Percentiles rank a stretch among this genome's conserved stretches.
These are phyloP conservation scores for Branchellion lobata DNA, from an alignment of 2,888 invertebrate genomes.

Conservation along the genomic window DNA sequence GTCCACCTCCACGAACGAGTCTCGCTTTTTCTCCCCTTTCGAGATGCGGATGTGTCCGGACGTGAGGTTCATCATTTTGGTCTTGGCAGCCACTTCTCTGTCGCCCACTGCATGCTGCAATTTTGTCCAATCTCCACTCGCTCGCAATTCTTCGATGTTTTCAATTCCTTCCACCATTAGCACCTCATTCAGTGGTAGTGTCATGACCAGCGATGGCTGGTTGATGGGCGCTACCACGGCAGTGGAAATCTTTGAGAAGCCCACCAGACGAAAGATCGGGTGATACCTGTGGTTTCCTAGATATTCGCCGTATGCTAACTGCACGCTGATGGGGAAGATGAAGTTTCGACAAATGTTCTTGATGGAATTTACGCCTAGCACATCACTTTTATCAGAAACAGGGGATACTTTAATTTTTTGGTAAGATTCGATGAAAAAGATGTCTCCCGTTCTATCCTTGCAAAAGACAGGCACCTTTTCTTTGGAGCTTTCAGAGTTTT, in stretches of 20 bases:
- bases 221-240: constrained; percentile 59
- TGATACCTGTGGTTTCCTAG: constrained; percentile 54
- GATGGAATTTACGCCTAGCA: constrained; percentile 89
- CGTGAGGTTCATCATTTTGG: background rate
- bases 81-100: background rate
- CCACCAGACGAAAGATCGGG: constrained; percentile 58
- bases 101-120: background rate
- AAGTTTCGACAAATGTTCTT: constrained; percentile 79
- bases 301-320: constrained; percentile 77
- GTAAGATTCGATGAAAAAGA: constrained; percentile 78
- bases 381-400: constrained; percentile 86
- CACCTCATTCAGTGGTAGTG: constrained; percentile 81
- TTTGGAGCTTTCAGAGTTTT: background rate
- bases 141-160: constrained; percentile 65
- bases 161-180: constrained; percentile 69
- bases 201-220: constrained; percentile 67
- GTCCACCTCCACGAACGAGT: background rate
- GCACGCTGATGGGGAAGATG: constrained; percentile 85
- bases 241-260: constrained; percentile 59
- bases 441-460: constrained; percentile 77
- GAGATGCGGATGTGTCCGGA: background rate
- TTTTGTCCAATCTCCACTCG: constrained; percentile 52
- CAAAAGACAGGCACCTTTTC: background rate
- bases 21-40: constrained; percentile 11
- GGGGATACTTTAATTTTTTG: constrained; percentile 88